Evolutionary conservation across 1,140 invertebrate genomes (phyloP).

Genomic region (Carposina sasakii): DNA sequence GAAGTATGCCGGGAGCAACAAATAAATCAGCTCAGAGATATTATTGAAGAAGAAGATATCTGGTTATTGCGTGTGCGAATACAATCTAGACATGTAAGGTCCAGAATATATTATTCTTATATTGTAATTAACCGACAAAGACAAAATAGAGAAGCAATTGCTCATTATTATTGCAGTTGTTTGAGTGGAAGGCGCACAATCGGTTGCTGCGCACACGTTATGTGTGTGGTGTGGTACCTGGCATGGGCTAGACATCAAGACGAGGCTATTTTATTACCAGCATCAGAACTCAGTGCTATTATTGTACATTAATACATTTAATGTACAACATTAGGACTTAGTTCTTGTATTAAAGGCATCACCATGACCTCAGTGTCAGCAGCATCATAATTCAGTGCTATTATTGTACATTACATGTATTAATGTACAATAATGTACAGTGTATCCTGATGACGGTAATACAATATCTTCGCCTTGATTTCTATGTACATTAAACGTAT

Average conservation of each 20-base stretch:
- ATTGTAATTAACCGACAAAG: slow-evolving; percentile 4
- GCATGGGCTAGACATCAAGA: slow-evolving; percentile 10
- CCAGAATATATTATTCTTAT: slow-evolving; percentile 9
- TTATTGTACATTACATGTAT: no score
- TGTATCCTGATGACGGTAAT: no score
- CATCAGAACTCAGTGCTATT: background rate
- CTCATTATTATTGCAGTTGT: slow-evolving; percentile 7
- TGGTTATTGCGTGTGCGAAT: slow-evolving; percentile 6
- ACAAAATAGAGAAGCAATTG: background rate
- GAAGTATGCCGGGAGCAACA: slow-evolving; percentile 4
- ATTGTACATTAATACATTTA: background rate
- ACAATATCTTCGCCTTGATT: no score
- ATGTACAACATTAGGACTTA: no score
- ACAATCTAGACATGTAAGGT: slow-evolving; percentile 6
- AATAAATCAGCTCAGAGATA: background rate
- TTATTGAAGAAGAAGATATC: background rate
- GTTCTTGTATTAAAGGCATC: no score
- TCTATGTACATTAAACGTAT: no score
- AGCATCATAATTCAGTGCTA: no score
- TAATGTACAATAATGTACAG: no score
- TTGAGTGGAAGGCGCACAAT: slow-evolving; percentile 5
- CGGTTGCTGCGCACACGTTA: slow-evolving; percentile 7
- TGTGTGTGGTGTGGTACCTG: slow-evolving; percentile 11
- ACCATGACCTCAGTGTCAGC: no score
- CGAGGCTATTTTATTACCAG: background rate